Conservation (phyloP, 2,888 invertebrate genomes). For the Dasysyrphus albostriatus region DNA sequence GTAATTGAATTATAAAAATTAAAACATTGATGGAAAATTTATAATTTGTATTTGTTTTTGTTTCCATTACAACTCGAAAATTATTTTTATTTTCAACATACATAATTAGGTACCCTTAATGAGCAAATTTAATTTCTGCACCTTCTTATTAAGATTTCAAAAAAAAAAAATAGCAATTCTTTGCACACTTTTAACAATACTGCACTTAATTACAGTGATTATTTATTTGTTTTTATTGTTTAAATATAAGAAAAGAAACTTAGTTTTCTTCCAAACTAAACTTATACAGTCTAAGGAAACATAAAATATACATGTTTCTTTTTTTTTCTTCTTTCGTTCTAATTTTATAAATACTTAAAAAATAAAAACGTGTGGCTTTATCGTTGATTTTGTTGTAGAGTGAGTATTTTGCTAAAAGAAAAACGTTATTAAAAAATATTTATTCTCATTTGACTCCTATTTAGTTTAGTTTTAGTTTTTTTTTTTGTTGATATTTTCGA, state of each 20-base stretch:
- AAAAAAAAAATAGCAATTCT: slow-evolving; percentile 54
- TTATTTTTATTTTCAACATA: background rate
- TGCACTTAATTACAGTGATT: slow-evolving; percentile 36
- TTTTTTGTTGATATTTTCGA: slow-evolving; percentile 38
- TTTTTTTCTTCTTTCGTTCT: slow-evolving; percentile 74
- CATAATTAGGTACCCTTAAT: background rate
- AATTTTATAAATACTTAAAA: slow-evolving; percentile 67
- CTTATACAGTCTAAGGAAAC: slow-evolving; percentile 65
- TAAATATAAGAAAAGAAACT: slow-evolving; percentile 39
- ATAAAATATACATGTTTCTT: slow-evolving; percentile 76
- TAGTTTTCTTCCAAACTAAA: slow-evolving; percentile 51
- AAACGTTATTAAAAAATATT: slow-evolving; percentile 39
- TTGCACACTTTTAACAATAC: slow-evolving; percentile 49
- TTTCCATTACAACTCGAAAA: background rate
- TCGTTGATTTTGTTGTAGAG: slow-evolving; percentile 80
- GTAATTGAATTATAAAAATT: background rate
- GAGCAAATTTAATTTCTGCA: slow-evolving; percentile 24
- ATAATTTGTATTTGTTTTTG: background rate
- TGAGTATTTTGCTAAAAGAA: slow-evolving; percentile 77
- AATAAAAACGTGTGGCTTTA: slow-evolving; percentile 80
- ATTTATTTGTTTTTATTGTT: background rate
- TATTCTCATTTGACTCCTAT: slow-evolving; percentile 36
- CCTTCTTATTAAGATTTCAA: background rate
- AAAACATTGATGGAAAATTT: background rate
- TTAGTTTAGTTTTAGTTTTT: slow-evolving; percentile 42